Percentiles rank a stretch among this genome's conserved stretches.
These are phyloP conservation scores for Percopsis transmontana DNA, from an alignment of 2,113 vertebrate genomes.

Conservation along the genomic window DNA sequence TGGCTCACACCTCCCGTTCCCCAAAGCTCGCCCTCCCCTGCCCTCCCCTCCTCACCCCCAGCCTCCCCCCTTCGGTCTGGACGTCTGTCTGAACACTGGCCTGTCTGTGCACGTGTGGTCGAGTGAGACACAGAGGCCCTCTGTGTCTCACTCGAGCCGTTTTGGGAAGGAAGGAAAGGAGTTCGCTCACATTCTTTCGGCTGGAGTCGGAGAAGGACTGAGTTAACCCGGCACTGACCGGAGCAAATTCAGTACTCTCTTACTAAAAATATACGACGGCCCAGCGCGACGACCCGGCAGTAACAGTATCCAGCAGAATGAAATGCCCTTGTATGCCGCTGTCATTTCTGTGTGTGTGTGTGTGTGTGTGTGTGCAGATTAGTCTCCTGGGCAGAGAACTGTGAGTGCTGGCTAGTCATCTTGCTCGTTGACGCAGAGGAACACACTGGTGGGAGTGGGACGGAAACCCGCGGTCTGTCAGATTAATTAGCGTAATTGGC, in stretches of 20 bases:
- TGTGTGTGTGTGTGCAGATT: slow-evolving; percentile 41
- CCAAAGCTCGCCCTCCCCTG: no score
- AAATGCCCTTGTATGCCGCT: slow-evolving; percentile 57
- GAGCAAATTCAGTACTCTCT: slow-evolving; percentile 44
- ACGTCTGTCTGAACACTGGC: slow-evolving; percentile 60
- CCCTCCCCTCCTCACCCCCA: not conserved
- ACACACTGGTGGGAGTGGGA: slow-evolving; percentile 54
- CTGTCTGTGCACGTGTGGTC: slow-evolving; percentile 57
- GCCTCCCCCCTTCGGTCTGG: slow-evolving; percentile 23
- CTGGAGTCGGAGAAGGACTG: slow-evolving; percentile 32
- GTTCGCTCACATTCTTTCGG: slow-evolving; percentile 51
- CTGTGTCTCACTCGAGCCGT: slow-evolving; percentile 50
- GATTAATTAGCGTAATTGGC: slow-evolving; percentile 78
- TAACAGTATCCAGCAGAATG: slow-evolving; percentile 64
- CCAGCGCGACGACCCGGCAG: slow-evolving; percentile 55
- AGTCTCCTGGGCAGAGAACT: slow-evolving; percentile 46
- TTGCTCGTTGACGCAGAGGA: slow-evolving; percentile 52
- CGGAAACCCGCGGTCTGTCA: slow-evolving; percentile 60
- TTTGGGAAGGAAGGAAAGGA: slow-evolving; percentile 49
- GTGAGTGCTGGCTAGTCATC: slow-evolving; percentile 53
- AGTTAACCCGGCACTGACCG: slow-evolving; percentile 64
- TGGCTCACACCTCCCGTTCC: slow-evolving; percentile 48
- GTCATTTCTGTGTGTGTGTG: slow-evolving; percentile 10
- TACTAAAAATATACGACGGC: slow-evolving; percentile 68
- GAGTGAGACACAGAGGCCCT: slow-evolving; percentile 61